A percentile compares a stretch with the other conserved stretches of the same genome.
These are phyloP conservation scores for Maniola jurtina DNA, from an alignment of 1,140 invertebrate genomes.

Conservation along the genomic window DNA sequence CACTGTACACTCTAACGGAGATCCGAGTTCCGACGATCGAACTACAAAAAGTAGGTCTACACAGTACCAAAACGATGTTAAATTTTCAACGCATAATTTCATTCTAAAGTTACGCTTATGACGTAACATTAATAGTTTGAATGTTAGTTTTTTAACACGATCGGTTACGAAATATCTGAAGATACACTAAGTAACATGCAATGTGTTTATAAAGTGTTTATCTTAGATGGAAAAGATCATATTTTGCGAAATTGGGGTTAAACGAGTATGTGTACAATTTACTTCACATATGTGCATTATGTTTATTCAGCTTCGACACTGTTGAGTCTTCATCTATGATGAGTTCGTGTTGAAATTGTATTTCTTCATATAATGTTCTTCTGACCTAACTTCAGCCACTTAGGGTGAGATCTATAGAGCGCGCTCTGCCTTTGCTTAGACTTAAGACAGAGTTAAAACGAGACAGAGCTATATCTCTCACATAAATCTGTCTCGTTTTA, in stretches of 20 bases:
- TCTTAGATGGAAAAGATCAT: neutral
- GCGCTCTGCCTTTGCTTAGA: too few species aligned
- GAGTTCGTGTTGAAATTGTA: neutral
- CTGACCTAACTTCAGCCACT: too few species aligned
- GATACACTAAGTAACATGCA: neutral
- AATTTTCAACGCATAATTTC: constrained; percentile 5
- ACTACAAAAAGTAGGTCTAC: neutral
- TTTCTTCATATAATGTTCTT: too few species aligned
- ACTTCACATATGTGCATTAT: neutral
- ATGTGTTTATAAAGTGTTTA: constrained; percentile 2
- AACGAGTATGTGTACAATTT: neutral
- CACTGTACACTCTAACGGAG: neutral
- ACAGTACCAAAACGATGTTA: neutral
- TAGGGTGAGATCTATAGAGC: too few species aligned
- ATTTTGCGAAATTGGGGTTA: neutral
- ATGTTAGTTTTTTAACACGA: constrained; percentile 3
- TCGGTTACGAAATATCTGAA: neutral
- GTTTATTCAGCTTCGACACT: neutral
- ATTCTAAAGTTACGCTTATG: neutral
- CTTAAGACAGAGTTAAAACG: too few species aligned
- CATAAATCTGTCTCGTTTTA: too few species aligned
- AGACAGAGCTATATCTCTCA: too few species aligned
- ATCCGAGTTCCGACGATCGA: neutral
- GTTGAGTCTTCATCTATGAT: neutral
- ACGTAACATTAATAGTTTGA: constrained; percentile 9